These are phyloP conservation scores for Myotis davidii DNA, from an alignment of 2,113 vertebrate genomes.

Conservation along the genomic window DNA sequence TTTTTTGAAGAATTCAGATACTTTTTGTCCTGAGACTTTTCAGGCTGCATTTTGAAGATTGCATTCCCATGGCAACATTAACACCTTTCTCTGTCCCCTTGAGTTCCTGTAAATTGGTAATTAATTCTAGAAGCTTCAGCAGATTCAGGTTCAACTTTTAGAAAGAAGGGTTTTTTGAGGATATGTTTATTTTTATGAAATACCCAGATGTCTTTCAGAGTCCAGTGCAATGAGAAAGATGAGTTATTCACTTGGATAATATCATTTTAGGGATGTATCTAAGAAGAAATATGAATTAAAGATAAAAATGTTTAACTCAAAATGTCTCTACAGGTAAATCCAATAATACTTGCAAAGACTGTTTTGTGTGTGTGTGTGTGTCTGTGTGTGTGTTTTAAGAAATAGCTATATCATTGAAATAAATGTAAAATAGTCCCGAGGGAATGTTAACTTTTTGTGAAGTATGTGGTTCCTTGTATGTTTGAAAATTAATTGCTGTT, in stretches of 20 bases:
- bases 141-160: not conserved
- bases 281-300: not conserved
- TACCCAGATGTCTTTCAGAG: not conserved
- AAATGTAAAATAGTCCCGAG: not conserved
- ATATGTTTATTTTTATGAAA: conserved; percentile 6
- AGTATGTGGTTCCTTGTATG: not conserved
- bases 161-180: not conserved
- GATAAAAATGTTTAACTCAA: not conserved
- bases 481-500: not conserved
- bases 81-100: not conserved
- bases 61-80: not conserved
- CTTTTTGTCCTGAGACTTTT: not conserved
- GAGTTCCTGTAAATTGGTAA: not conserved
- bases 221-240: not conserved
- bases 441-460: not conserved
- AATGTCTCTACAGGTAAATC: not conserved
- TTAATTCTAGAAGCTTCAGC: not conserved
- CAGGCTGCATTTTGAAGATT: not conserved
- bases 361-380: not conserved
- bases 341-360: not conserved
- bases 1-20: not conserved
- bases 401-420: not conserved
- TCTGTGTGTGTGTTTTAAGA: not conserved
- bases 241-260: not conserved
- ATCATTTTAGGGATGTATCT: not conserved